Evolutionary conservation across 2,113 vertebrate species (phyloP), one percentile per base, ranked within the genome.

Genomic region (Paralichthys olivaceus): DNA sequence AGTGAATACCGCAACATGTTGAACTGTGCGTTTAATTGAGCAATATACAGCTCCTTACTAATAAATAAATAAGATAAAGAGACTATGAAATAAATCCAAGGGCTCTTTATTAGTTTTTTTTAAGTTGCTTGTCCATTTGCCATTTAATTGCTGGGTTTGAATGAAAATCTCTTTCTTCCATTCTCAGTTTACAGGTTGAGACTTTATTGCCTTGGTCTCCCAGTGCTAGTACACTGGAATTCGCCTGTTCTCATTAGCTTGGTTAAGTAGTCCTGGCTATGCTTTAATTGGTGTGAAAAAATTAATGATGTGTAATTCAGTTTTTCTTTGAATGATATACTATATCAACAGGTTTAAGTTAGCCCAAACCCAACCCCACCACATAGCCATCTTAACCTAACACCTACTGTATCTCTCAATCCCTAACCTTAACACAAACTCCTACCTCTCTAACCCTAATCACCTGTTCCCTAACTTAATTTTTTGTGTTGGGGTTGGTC

Each of bases 271-370:
- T 81, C 81, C 83, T 85, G 72, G 90, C 86, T 91, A 88, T 89
- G 79, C 86, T 91, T 94, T 93, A 93, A 94, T 94, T 93, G 92
- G 91, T 91, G 89, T 90, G 89, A 89, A 93, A 84, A 90, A 80
- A 93, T 93, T 87, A 91, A 92, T 93, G 90, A 84, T 85, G 77
- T 86, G 72, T 79, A 79, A 37, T 37, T 37, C 7, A 8, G 7
- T 37, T 1, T 37, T 37, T 37, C 34, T 11, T 11, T 37, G 34
- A 37, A 37, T 37, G 34, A 37, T 37, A 9, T 37, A 37, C 34
- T 40, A 40, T 40, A 40, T 40, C 3, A 40, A 40, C 37, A 40
- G 37, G 37, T 40, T 40, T 40, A 13, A 3, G 32, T 49, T 6
- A 49, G 4, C 15, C 45, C 4, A 19, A 5, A 20, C 19, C 15